Evolutionary conservation across 2,888 invertebrate species (phyloP).

Genomic region (Dryococelus australis): DNA sequence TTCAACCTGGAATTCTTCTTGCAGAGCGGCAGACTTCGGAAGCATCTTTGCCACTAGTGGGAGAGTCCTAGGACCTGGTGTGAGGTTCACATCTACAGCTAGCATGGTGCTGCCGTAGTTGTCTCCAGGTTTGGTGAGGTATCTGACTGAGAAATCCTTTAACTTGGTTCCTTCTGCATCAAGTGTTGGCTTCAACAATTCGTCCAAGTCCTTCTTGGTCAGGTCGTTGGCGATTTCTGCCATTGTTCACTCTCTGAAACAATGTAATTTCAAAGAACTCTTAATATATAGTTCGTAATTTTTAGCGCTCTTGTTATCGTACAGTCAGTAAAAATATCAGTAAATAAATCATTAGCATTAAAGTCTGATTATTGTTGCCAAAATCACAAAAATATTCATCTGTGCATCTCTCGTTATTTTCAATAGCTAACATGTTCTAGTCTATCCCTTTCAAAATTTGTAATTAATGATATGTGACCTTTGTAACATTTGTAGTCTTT

Average conservation of each 20-base stretch:
- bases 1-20: background rate
- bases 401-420: no score
- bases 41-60: constrained; percentile 18
- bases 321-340: no score
- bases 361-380: no score
- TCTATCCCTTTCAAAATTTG: no score
- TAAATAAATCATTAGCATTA: no score
- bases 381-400: no score
- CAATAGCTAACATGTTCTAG: no score
- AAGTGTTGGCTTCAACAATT: background rate
- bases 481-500: no score
- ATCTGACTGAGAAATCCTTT: background rate
- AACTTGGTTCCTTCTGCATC: constrained; percentile 38
- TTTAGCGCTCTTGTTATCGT: no score
- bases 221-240: background rate
- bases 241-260: background rate
- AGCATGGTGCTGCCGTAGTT: constrained; percentile 23
- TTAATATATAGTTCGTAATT: background rate
- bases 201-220: background rate
- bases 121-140: background rate
- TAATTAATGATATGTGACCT: no score
- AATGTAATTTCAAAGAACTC: background rate
- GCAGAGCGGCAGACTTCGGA: background rate
- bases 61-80: background rate
- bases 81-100: background rate